Percentiles rank a stretch among this genome's conserved stretches.
phyloP scores from a whole-genome alignment of 2,113 vertebrate species.

The Hyperopisus bebe region DNA sequence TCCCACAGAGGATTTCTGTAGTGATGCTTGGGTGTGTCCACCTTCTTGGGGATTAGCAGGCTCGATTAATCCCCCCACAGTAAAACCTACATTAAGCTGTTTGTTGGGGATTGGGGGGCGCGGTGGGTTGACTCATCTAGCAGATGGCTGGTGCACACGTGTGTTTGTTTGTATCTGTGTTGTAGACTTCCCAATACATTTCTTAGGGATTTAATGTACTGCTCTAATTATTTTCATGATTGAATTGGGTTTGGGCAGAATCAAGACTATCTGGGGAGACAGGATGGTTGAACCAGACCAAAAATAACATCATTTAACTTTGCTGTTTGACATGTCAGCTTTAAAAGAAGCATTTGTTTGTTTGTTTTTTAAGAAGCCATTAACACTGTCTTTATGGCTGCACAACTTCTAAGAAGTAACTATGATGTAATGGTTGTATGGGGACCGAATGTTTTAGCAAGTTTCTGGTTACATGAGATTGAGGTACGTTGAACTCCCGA shows the following conservation, averaged over 20 bases:
- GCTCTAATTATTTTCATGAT: not conserved
- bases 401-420: too few relatives aligned
- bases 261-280: not conserved
- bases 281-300: not conserved
- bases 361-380: not conserved
- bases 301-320: not conserved
- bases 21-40: not conserved
- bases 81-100: not conserved
- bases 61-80: not conserved
- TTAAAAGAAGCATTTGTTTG: not conserved
- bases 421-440: not conserved
- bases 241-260: not conserved
- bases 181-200: not conserved
- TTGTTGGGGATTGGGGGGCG: not conserved
- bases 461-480: not conserved
- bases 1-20: not conserved
- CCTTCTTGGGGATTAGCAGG: not conserved
- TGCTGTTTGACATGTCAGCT: not conserved
- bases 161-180: not conserved
- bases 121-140: not conserved
- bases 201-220: not conserved
- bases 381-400: not conserved
- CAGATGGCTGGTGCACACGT: not conserved
- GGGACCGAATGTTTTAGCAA: not conserved
- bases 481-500: not conserved